A percentile compares a stretch with the other conserved stretches of the same genome.
These are phyloP conservation scores for Nerophis lumbriciformis DNA, from an alignment of 2,113 vertebrate genomes.

Conservation along the genomic window DNA sequence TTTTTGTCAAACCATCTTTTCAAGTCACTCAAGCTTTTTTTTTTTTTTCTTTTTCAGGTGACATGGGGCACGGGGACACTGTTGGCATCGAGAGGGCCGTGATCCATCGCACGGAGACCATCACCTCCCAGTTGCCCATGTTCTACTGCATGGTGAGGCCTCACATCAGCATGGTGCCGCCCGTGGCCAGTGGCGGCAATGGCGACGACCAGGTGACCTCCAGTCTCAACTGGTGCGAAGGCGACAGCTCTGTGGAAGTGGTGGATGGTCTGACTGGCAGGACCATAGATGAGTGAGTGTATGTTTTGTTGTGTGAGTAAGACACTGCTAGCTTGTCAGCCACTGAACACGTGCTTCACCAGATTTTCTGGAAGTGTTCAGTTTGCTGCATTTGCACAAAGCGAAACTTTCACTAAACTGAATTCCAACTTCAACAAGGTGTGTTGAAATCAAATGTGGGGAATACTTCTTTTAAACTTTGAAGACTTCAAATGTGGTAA, in stretches of 20 bases:
- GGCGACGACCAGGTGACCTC: conserved; percentile 44
- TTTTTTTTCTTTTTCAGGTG: conserved; percentile 65
- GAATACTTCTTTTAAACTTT: no score
- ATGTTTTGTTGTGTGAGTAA: not conserved
- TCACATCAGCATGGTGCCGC: conserved; percentile 74
- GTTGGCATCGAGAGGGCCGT: conserved; percentile 83
- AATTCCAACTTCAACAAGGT: no score
- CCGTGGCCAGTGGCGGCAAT: conserved; percentile 35
- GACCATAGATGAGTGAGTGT: conserved; percentile 78
- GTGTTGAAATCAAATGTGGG: no score
- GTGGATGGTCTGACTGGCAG: conserved; percentile 84
- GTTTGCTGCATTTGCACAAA: no score
- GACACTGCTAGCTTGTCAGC: no score
- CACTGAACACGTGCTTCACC: no score
- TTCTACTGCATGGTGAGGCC: conserved; percentile 84
- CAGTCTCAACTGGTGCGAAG: conserved; percentile 84
- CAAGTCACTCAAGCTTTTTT: no score
- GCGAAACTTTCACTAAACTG: no score
- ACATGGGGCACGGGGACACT: conserved; percentile 70
- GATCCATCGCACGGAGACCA: conserved; percentile 80
- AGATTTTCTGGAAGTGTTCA: no score
- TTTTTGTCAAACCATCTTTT: no score
- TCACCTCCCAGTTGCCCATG: conserved; percentile 80
- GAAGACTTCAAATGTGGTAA: no score
- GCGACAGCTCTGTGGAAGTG: conserved; percentile 80